phyloP scores from a whole-genome alignment of 2,888 invertebrate species.

The Sinopyrophorus schimmeli region DNA sequence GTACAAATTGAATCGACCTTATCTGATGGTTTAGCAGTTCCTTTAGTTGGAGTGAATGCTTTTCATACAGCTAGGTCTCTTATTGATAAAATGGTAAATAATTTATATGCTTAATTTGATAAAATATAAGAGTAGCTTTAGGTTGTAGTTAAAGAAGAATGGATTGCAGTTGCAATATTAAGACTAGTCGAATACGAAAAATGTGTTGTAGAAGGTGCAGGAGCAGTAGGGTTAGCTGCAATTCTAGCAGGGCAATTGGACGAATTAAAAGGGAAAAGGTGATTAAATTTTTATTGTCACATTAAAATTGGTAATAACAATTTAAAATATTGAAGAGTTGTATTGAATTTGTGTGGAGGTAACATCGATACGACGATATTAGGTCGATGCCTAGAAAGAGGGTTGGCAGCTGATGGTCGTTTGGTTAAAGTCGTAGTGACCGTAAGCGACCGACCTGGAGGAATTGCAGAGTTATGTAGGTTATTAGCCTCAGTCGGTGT shows the following conservation, averaged over 20 bases:
- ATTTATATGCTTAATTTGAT: background rate
- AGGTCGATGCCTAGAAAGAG: constrained; percentile 85
- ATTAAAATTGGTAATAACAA: too few relatives aligned
- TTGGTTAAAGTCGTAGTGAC: constrained; percentile 75
- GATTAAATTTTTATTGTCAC: constrained; percentile 8
- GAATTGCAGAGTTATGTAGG: constrained; percentile 81
- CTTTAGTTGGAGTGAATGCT: constrained; percentile 69
- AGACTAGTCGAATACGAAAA: constrained; percentile 68
- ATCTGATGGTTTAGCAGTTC: constrained; percentile 73
- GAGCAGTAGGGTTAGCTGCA: constrained; percentile 70
- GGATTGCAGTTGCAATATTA: constrained; percentile 67
- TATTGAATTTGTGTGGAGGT: constrained; percentile 82
- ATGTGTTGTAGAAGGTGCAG: constrained; percentile 74
- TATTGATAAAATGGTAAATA: constrained; percentile 68
- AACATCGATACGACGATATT: constrained; percentile 92
- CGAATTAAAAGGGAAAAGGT: constrained; percentile 70
- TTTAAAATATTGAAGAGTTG: too few relatives aligned
- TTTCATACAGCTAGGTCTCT: constrained; percentile 64
- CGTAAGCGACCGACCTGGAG: constrained; percentile 85
- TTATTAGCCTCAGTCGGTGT: constrained; percentile 77
- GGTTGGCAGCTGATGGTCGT: constrained; percentile 83
- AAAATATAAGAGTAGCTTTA: constrained; percentile 33
- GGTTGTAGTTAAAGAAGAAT: constrained; percentile 65
- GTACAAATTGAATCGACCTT: constrained; percentile 62
- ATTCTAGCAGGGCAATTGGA: constrained; percentile 66